Percentiles rank a stretch among this genome's conserved stretches.
Conservation (phyloP, 1,140 invertebrate genomes). For the Tyrophagus putrescentiae region DNA sequence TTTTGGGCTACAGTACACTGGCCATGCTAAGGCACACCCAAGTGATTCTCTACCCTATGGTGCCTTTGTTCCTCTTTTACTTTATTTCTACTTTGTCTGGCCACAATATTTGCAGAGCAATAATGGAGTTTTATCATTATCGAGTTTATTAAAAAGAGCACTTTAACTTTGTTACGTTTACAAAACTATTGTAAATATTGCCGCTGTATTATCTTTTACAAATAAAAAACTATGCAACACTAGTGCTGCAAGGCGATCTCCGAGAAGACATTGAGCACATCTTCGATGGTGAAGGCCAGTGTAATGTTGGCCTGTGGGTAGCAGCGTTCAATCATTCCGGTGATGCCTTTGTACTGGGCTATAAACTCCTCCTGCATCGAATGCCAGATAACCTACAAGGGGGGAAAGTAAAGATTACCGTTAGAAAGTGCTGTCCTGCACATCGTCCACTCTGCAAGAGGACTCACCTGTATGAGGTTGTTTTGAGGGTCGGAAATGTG, state of each 20-base stretch:
- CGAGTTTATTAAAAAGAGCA: conserved; percentile 40
- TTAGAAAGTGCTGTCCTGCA: background rate
- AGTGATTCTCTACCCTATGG: conserved; percentile 68
- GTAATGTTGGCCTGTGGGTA: conserved; percentile 89
- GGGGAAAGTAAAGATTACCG: too few species aligned
- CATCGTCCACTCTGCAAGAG: background rate
- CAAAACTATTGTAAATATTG: conserved; percentile 12
- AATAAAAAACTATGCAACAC: background rate
- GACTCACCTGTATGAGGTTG: conserved; percentile 57
- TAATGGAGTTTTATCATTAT: conserved; percentile 64
- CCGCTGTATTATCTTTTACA: background rate
- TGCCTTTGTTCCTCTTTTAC: conserved; percentile 60
- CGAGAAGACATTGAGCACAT: conserved; percentile 90
- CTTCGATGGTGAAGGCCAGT: conserved; percentile 87
- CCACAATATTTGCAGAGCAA: conserved; percentile 48
- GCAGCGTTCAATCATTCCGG: conserved; percentile 82
- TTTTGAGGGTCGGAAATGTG: conserved; percentile 79
- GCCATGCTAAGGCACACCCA: conserved; percentile 77
- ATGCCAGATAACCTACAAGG: conserved; percentile 76
- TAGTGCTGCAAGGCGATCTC: conserved; percentile 60
- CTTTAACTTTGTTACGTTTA: background rate
- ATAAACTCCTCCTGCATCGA: conserved; percentile 99
- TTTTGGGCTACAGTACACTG: conserved; percentile 88
- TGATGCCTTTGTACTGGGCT: conserved; percentile 83
- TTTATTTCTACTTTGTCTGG: conserved; percentile 50